Evolutionary conservation across 2,113 vertebrate species (phyloP).

Genomic region (Notiomystis cincta): DNA sequence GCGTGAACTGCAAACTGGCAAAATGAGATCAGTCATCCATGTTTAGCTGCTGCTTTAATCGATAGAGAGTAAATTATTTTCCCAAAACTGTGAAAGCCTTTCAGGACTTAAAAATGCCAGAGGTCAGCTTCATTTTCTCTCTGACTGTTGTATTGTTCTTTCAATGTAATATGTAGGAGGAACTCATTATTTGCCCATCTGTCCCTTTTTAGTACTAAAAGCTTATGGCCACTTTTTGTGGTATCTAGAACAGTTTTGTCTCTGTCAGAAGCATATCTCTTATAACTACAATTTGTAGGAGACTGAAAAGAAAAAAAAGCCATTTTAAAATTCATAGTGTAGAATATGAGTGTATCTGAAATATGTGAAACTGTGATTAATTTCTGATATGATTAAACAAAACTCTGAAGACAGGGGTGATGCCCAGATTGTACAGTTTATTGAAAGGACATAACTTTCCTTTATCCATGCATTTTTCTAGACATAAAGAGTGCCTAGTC

Average conservation of each 20-base stretch:
- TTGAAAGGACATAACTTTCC: background rate
- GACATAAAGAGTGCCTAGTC: background rate
- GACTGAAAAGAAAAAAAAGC: background rate
- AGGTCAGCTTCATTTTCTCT: constrained; percentile 23
- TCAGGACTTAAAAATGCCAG: background rate
- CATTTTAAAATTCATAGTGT: background rate
- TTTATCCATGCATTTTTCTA: background rate
- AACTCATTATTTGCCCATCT: background rate
- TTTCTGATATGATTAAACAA: background rate
- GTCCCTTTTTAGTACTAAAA: background rate
- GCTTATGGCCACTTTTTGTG: background rate
- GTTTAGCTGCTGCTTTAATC: constrained; percentile 41
- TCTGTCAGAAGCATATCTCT: background rate
- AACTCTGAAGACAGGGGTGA: background rate
- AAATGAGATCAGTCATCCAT: constrained; percentile 25
- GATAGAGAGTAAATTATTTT: constrained; percentile 31
- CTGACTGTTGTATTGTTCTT: background rate
- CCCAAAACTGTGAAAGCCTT: background rate
- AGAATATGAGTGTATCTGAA: background rate
- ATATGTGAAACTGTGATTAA: background rate
- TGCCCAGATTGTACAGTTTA: background rate
- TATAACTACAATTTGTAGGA: background rate
- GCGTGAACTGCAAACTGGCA: background rate
- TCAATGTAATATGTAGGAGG: background rate
- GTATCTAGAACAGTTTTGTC: background rate